These are phyloP conservation scores for Limosa lapponica DNA, from an alignment of 2,797 vertebrate species.

Conservation along the genomic window DNA sequence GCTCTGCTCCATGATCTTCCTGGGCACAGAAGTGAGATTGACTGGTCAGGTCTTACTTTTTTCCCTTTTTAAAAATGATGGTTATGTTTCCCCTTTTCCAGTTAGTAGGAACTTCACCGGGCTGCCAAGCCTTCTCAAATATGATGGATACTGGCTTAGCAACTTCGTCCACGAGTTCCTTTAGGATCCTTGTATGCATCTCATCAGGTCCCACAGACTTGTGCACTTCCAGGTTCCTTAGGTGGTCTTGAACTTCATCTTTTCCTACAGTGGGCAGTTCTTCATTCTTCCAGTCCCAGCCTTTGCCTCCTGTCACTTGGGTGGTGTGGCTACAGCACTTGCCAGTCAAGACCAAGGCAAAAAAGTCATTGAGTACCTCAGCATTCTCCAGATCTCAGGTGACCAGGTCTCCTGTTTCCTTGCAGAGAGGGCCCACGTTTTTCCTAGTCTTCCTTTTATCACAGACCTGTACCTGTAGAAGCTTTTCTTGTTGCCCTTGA, in stretches of 20 bases:
- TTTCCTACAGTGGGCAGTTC: not conserved
- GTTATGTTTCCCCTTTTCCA: not conserved
- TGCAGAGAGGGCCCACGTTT: not conserved
- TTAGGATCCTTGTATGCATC: not conserved
- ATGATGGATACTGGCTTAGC: not conserved
- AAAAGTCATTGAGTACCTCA: not conserved
- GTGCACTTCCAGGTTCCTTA: not conserved
- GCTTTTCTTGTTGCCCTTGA: not conserved
- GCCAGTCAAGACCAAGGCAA: not conserved
- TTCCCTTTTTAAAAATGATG: not conserved
- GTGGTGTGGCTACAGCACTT: not conserved
- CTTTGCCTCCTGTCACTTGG: not conserved
- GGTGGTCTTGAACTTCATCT: not conserved
- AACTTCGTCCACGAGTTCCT: not conserved
- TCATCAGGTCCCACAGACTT: not conserved
- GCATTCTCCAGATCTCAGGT: not conserved
- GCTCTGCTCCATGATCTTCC: not conserved
- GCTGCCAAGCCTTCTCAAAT: not conserved
- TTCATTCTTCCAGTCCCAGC: not conserved
- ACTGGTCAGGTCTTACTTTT: not conserved
- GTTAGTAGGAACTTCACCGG: not conserved
- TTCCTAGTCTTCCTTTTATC: not conserved
- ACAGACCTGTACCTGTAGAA: not conserved
- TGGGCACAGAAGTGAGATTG: not conserved
- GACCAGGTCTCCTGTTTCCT: not conserved